These are phyloP conservation scores for Ditula angustiorana DNA, from an alignment of 2,888 invertebrate species.

Conservation along the genomic window DNA sequence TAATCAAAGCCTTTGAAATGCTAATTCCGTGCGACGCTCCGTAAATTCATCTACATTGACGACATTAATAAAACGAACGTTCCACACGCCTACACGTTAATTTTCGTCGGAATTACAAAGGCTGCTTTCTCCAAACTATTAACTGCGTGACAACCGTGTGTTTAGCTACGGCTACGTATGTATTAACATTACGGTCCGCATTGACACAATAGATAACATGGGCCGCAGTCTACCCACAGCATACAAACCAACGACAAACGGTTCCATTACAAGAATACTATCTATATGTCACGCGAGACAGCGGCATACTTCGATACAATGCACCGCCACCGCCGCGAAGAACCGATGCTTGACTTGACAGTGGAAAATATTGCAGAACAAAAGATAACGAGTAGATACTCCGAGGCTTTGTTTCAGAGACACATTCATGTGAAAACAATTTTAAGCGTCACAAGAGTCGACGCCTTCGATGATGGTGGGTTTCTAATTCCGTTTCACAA, in stretches of 20 bases:
- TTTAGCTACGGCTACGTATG: conserved; percentile 45
- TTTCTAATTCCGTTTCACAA: too few relatives aligned
- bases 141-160: conserved; percentile 32
- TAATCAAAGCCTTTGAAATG: conserved; percentile 30
- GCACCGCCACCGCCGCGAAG: conserved; percentile 45
- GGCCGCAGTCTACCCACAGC: conserved; percentile 52
- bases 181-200: conserved; percentile 67
- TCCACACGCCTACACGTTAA: conserved; percentile 23
- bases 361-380: conserved; percentile 41
- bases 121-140: conserved; percentile 38
- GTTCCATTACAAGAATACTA: conserved; percentile 47
- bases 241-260: conserved; percentile 70
- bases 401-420: conserved; percentile 23
- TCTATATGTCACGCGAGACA: conserved; percentile 47
- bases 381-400: conserved; percentile 32
- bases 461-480: background rate
- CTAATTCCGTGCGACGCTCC: conserved; percentile 14
- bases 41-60: conserved; percentile 9
- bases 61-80: conserved; percentile 21
- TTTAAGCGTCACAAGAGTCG: conserved; percentile 9
- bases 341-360: conserved; percentile 41
- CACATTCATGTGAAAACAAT: conserved; percentile 19
- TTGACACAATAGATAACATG: conserved; percentile 73
- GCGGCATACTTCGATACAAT: conserved; percentile 62
- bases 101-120: conserved; percentile 19